Base-by-base conservation (phyloP, 2,113 vertebrate species). In the Chunga burmeisteri region DNA sequence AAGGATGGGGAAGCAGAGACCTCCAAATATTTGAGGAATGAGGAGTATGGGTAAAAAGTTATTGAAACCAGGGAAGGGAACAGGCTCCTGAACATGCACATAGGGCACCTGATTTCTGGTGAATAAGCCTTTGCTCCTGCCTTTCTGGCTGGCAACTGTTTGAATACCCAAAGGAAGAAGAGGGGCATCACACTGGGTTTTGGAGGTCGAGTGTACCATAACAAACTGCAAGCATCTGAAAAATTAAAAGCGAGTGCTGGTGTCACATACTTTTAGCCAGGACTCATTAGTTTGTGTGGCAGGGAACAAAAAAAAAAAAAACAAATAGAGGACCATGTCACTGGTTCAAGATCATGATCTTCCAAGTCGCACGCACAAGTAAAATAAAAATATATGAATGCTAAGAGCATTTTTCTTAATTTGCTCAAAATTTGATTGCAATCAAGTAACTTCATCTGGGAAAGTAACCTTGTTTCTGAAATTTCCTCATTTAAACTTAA, bases 331-430 rank as follows among this genome's bases (percentile, higher is more conserved):
- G 38, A 79, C 29, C 32, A 5, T 9, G 21, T 34, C 27, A 18
- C 40, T 73, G 16, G 20, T n/a, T 74, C 40, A 81, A 73, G 40
- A 50, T 27, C 38, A 36, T 12, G 9, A 42, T 34, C 21, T n/a
- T 70, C 30, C 58, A 47, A 0, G 0, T 59, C 7, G 3, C 13
- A 22, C 0, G 4, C 10, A 19, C 7, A 71, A 12, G 4, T 7
- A 82, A 90, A 81, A 78, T 27, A 68, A 83, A 93, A 78, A 53
- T 11, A 15, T 2, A 68, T 23, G 0, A 90, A 32, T 36, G 56
- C 49, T 46, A 83, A 32, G 8, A 89, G 32, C 11, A 34, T 63
- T 91, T 68, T 50, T 49, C 40, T 68, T 50, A 18, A 63, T 32
- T 68, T 72, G n/a, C 29, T 71, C 34, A 68, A 32, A 42, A 61